Evolutionary conservation across 1,140 invertebrate genomes (phyloP).

Genomic region (Leptopilina clavipes): DNA sequence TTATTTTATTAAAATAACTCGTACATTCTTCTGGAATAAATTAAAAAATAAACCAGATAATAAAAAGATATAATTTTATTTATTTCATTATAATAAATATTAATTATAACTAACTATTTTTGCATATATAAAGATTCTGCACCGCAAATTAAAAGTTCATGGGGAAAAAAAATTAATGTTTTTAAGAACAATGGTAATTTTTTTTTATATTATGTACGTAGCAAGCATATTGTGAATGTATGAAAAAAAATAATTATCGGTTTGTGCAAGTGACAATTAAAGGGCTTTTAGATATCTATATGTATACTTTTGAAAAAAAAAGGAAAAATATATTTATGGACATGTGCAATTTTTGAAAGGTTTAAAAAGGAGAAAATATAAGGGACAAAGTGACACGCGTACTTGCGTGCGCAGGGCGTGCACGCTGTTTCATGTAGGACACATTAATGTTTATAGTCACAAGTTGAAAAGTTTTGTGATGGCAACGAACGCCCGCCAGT

Average conservation of each 20-base stretch:
- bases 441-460: constrained; percentile 37
- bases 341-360: constrained; percentile 15
- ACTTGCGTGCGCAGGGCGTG: constrained; percentile 15
- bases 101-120: too few species aligned
- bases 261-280: neutral
- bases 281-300: neutral
- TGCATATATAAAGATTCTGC: too few species aligned
- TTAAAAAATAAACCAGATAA: too few species aligned
- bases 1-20: too few species aligned
- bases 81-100: too few species aligned
- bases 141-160: too few species aligned
- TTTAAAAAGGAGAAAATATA: constrained; percentile 13
- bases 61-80: too few species aligned
- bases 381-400: constrained; percentile 8
- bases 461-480: constrained; percentile 68
- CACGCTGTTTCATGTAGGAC: constrained; percentile 18
- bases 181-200: too few species aligned
- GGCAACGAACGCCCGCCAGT: constrained; percentile 63
- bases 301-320: constrained; percentile 30
- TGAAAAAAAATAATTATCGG: neutral
- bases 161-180: too few species aligned
- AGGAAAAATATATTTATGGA: neutral
- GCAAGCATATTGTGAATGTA: neutral
- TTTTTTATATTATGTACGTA: too few species aligned
- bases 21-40: too few species aligned